Conservation (phyloP, 2,888 invertebrate species). For the Ophion ventricosus region DNA sequence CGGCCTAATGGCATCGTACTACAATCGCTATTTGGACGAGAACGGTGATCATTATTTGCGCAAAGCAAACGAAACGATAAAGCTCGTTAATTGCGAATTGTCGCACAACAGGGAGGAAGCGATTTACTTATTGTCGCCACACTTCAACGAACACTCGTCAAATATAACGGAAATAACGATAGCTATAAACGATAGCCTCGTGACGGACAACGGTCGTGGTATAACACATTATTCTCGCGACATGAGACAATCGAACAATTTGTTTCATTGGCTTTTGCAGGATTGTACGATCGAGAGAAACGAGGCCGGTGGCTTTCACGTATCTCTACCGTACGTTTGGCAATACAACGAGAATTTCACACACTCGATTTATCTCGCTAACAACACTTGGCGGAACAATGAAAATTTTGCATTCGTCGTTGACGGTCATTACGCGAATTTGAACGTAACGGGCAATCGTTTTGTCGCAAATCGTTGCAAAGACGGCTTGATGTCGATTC, state of each 20-base stretch:
- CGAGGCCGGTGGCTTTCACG: slow-evolving; percentile 92
- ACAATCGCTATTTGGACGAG: slow-evolving; percentile 94
- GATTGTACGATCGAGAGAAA: slow-evolving; percentile 95
- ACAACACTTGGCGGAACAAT: slow-evolving; percentile 95
- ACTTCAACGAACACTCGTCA: slow-evolving; percentile 93
- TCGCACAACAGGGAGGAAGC: slow-evolving; percentile 92
- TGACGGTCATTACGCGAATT: slow-evolving; percentile 96
- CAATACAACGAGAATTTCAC: slow-evolving; percentile 97
- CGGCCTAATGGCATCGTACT: slow-evolving; percentile 93
- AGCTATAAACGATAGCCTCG: slow-evolving; percentile 93
- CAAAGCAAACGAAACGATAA: slow-evolving; percentile 94
- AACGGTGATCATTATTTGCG: slow-evolving; percentile 93
- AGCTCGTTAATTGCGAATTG: slow-evolving; percentile 91
- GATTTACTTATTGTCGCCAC: slow-evolving; percentile 92
- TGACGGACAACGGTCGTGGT: slow-evolving; percentile 94
- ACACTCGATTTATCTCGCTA: slow-evolving; percentile 94
- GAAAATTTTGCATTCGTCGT: slow-evolving; percentile 92
- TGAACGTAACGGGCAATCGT: slow-evolving; percentile 93
- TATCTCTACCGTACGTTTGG: slow-evolving; percentile 97
- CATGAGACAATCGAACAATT: slow-evolving; percentile 96
- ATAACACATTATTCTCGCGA: slow-evolving; percentile 96
- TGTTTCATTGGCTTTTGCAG: slow-evolving; percentile 97
- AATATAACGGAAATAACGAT: slow-evolving; percentile 96
- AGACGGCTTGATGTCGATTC: slow-evolving; percentile 90
- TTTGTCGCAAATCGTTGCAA: slow-evolving; percentile 94